Percentiles rank a stretch among this genome's conserved stretches.
Evolutionary conservation across 2,113 vertebrate species (phyloP).

Genomic region (Uria lomvia): DNA sequence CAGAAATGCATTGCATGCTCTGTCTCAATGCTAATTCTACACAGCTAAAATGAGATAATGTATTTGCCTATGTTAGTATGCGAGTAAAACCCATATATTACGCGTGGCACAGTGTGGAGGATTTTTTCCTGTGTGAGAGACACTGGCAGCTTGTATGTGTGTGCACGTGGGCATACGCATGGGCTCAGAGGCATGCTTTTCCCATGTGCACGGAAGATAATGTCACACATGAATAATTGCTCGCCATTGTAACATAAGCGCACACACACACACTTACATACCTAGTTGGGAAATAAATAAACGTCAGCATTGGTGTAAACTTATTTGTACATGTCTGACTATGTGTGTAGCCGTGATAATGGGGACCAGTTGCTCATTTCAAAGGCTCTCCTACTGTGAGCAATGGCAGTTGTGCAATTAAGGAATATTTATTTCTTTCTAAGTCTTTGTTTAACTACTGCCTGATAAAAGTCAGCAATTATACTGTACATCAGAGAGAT

Average conservation of each 20-base stretch:
- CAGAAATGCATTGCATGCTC: background rate
- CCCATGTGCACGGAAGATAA: background rate
- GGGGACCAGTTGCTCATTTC: slow-evolving; percentile 20
- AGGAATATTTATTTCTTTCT: slow-evolving; percentile 57
- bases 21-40: background rate
- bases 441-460: slow-evolving; percentile 67
- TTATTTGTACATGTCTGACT: background rate
- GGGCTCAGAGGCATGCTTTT: background rate
- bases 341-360: background rate
- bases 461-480: slow-evolving; percentile 70
- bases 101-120: accelerated
- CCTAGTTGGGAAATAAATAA: background rate
- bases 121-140: background rate
- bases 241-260: background rate
- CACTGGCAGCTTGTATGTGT: background rate
- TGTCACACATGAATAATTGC: background rate
- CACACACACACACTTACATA: background rate
- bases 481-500: slow-evolving; percentile 55
- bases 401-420: slow-evolving; percentile 55
- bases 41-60: background rate
- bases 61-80: background rate
- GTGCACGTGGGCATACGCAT: accelerated
- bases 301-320: background rate
- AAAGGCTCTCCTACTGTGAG: slow-evolving; percentile 32
- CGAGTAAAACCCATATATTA: background rate